Evolutionary conservation across 2,113 vertebrate genomes (phyloP), one percentile per base, ranked within the genome.

Genomic region (Argyrosomus japonicus): DNA sequence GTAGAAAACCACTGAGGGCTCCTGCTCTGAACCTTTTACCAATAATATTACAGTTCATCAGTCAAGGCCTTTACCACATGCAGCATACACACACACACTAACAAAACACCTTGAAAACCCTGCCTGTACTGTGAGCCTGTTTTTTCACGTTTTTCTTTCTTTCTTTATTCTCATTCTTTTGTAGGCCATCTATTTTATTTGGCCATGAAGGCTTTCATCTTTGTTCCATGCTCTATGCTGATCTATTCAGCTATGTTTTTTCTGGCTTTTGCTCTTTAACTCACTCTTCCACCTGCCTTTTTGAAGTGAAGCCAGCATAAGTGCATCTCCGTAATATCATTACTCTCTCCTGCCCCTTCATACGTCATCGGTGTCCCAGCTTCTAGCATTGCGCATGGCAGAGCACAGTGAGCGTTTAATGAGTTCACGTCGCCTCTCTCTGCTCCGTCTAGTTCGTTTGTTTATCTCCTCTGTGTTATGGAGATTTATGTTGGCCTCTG

Each of bases 401-500:
- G 60, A 61, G 71, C 63, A 45, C 64, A 0, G 75, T 19, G 50
- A 29, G 48, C 15, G 6, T 62, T 87, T 84, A 87, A 88, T 84
- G 88, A 79, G 79, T n/a, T 53, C 63, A 64, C 36, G 9, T 23
- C 11, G 53, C 40, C 70, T 58, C 47, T 27, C 70, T 53, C 23
- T 5, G 64, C 63, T 75, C 64, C 19, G 6, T 75, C 79, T 43
- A 21, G 23, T 79, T 68, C n/a, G 56, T 68, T 61, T 82, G 69
- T 79, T 27, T 77, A 67, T 83, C 68, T 62, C 54, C 53, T 57
- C 43, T 11, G 29, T 75, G 75, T 75, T 72, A 51, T 62, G 15
- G 54, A 81, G 88, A 76, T 89, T 80, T 86, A 84, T 89, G 69
- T 65, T 50, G 32, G 45, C 68, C 21, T 25, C n/a, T 72, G 87